phyloP scores from a whole-genome alignment of 2,797 vertebrate species.

The Brotogeris chrysoptera region DNA sequence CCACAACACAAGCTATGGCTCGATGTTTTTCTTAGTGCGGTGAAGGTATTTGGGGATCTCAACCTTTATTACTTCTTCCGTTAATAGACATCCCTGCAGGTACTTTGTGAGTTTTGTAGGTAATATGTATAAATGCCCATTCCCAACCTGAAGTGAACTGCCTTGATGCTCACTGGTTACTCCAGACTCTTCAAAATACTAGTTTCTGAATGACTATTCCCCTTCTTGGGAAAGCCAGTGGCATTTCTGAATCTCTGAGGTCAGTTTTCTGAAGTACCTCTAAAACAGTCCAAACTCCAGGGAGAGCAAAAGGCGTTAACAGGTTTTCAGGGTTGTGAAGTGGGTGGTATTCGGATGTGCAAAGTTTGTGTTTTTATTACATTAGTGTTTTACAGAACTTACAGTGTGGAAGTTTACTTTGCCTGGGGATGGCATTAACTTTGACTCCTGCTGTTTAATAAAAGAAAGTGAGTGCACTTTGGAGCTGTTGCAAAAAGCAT shows the following conservation, averaged over 20 bases:
- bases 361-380: neutral
- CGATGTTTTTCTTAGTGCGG: neutral
- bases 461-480: neutral
- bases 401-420: slow-evolving; percentile 23
- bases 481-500: neutral
- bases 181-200: neutral
- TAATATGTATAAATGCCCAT: neutral
- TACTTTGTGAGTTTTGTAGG: neutral
- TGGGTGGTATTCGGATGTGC: neutral
- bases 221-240: neutral
- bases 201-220: neutral
- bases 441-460: slow-evolving; percentile 3
- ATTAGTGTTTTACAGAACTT: slow-evolving; percentile 5
- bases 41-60: neutral
- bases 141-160: neutral
- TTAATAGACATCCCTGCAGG: neutral
- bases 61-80: neutral
- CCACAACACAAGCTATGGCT: neutral
- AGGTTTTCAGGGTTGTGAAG: neutral
- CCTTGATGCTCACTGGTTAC: neutral
- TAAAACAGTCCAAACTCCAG: neutral
- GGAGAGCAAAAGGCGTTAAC: neutral
- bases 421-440: neutral
- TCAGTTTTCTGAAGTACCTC: neutral
- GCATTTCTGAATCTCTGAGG: neutral